Evolutionary conservation across 2,797 vertebrate genomes (phyloP).

Genomic region (Sciurus carolinensis): DNA sequence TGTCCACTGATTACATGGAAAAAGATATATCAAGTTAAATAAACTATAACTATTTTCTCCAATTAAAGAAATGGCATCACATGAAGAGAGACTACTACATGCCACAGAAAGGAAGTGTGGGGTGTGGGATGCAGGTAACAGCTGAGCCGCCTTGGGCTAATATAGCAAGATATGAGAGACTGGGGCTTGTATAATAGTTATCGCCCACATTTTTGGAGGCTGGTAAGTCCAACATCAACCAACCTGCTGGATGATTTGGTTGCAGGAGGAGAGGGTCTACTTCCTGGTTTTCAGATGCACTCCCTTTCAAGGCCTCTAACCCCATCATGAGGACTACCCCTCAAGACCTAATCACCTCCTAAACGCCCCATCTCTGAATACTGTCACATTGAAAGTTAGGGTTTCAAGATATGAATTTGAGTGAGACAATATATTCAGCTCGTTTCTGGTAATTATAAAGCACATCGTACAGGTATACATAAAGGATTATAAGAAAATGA

Average conservation of each 20-base stretch:
- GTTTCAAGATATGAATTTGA: not conserved
- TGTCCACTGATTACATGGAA: not conserved
- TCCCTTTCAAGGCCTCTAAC: not conserved
- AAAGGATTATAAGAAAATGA: not conserved
- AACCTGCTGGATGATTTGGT: not conserved
- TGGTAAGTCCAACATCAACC: not conserved
- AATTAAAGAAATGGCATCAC: not conserved
- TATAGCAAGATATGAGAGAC: rapidly evolving
- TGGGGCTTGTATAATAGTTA: not conserved
- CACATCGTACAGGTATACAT: rapidly evolving
- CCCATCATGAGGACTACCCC: not conserved
- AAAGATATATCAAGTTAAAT: not conserved
- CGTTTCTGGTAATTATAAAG: not conserved
- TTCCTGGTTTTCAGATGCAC: not conserved
- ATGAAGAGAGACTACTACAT: not conserved
- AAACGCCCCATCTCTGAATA: not conserved
- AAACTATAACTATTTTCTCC: not conserved
- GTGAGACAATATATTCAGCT: not conserved
- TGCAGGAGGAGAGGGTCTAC: not conserved
- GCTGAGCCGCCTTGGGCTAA: rapidly evolving
- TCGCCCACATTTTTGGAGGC: not conserved
- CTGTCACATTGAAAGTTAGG: not conserved
- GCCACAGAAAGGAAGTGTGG: not conserved
- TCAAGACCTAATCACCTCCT: not conserved
- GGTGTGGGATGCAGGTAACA: rapidly evolving